These are phyloP conservation scores for Tipula helvola DNA, from an alignment of 2,888 invertebrate species.

Conservation along the genomic window DNA sequence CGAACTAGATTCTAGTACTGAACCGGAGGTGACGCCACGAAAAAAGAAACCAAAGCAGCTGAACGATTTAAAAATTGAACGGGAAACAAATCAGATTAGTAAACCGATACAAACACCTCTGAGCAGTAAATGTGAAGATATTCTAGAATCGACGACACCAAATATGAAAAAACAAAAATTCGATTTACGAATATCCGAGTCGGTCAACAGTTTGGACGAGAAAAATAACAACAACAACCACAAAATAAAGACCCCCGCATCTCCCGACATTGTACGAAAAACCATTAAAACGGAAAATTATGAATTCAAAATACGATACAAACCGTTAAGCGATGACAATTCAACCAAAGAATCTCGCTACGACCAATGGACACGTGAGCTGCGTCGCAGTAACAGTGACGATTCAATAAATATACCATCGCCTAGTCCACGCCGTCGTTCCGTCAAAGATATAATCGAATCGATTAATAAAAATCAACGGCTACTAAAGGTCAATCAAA, in stretches of 20 bases:
- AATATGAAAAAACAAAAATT: background rate
- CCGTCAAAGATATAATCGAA: constrained; percentile 28
- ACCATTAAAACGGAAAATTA: constrained; percentile 12
- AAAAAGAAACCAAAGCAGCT: background rate
- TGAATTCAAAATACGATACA: constrained; percentile 15
- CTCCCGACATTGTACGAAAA: background rate
- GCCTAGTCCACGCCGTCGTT: constrained; percentile 16
- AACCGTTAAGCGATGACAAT: constrained; percentile 16
- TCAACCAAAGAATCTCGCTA: constrained; percentile 10
- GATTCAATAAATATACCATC: background rate
- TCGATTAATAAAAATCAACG: constrained; percentile 33
- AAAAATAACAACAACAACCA: background rate
- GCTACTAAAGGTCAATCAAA: constrained; percentile 26
- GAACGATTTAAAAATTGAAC: background rate
- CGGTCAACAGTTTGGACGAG: constrained; percentile 16
- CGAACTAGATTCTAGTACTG: background rate
- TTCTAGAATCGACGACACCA: constrained; percentile 9
- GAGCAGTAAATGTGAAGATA: constrained; percentile 11
- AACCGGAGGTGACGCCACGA: background rate
- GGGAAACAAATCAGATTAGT: background rate
- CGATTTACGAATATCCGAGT: constrained; percentile 19
- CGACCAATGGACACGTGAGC: background rate
- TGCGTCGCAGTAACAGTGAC: background rate
- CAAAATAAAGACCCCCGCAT: background rate
- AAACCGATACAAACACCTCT: background rate